Base-by-base conservation (phyloP, 1,140 invertebrate genomes). In the Grapholita molesta region DNA sequence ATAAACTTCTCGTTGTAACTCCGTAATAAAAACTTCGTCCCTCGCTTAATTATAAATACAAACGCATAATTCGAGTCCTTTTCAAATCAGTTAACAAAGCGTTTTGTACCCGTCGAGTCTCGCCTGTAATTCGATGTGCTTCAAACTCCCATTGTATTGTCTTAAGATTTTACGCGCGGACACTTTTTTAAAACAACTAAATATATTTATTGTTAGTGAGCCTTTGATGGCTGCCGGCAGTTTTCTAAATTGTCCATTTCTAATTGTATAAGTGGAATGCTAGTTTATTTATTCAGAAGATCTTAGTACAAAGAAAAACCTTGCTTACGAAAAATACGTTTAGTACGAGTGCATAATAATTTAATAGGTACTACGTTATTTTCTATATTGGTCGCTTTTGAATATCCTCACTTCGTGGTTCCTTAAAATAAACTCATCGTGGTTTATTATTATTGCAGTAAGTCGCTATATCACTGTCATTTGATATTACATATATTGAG, bases 91-190 rank as follows among this genome's bases (percentile, higher is more conserved):
- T 28, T 25, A 61, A 61, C 55, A 61, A 61, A 61, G 25, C 55
- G 25, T 28, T 61, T 61, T 61, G 55, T 61, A 61, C 7, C 25
- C 55, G 55, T 61, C n/a, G n/a, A n/a, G n/a, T n/a, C 55, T 61
- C 55, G 55, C 30, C 55, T 61, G n/a, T 61, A 61, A 61, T 61
- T 61, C 55, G 55, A 61, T 11, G 55, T 18, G 55, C 55, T 61
- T 61, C 55, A 61, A 61, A 61, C n/a, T 18, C n/a, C 55, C 25
- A 61, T 61, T 61, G 55, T 61, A 32, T 61, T 61, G 55, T 61
- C n/a, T 61, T 32, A 25, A 25, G 55, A 28, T 61, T 61, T 61
- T 61, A 61, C 55, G 24, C 55, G 55, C 55, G 55, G 25, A 61
- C 12, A 32, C n/a, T 28, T 28, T 61, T 61, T 61, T 61, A 28